A percentile compares a stretch with the other conserved stretches of the same genome.
Evolutionary conservation across 2,888 invertebrate species (phyloP).

Genomic region (Galerucella nymphaeae): DNA sequence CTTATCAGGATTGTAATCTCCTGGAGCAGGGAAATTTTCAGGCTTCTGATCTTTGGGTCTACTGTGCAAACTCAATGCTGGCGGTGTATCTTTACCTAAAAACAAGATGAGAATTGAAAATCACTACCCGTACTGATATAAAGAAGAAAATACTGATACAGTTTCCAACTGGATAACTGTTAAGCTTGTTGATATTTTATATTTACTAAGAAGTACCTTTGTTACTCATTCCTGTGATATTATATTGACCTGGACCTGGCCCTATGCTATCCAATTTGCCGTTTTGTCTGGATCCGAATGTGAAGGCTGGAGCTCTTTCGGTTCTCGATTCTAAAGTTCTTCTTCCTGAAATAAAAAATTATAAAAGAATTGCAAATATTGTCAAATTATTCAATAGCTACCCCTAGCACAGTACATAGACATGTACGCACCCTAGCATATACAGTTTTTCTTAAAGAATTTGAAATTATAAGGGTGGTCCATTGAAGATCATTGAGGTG

Average conservation of each 20-base stretch:
- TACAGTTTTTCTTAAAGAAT: too few relatives aligned
- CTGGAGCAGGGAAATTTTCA: constrained; percentile 84
- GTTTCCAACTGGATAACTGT: too few relatives aligned
- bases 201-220: constrained; percentile 71
- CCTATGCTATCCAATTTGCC: constrained; percentile 74
- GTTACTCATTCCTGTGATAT: constrained; percentile 84
- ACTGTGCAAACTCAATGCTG: constrained; percentile 83
- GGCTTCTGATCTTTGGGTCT: constrained; percentile 75
- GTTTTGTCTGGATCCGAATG: constrained; percentile 77
- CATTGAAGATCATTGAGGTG: too few relatives aligned
- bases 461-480: too few relatives aligned
- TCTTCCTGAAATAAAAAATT: constrained; percentile 69
- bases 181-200: too few relatives aligned
- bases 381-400: too few relatives aligned
- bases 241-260: constrained; percentile 92
- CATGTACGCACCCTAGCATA: too few relatives aligned
- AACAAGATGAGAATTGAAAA: constrained; percentile 28
- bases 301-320: constrained; percentile 83
- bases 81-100: constrained; percentile 80
- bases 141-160: too few relatives aligned
- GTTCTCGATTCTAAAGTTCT: constrained; percentile 81
- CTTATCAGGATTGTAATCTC: constrained; percentile 87
- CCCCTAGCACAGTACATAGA: too few relatives aligned
- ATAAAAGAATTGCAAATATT: background rate
- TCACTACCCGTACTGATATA: too few relatives aligned